Evolutionary conservation across 30 jellyfish, hydroid and myxozoan genomes (phyloP), one percentile per base, ranked within the genome.

Genomic region (Nemopilema nomurai): DNA sequence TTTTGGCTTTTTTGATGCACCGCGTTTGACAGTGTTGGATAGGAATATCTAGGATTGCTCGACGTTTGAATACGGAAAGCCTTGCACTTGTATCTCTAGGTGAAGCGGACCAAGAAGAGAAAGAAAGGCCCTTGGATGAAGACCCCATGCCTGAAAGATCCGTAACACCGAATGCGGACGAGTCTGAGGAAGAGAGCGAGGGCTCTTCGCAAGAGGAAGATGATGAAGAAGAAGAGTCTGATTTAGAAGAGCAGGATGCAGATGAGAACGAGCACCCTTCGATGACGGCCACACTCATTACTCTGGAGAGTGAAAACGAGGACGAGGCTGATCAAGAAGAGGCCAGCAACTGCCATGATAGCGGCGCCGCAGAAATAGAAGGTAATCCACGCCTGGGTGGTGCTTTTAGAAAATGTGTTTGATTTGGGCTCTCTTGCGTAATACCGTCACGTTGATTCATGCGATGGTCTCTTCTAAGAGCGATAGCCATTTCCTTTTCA

Each of bases 31-130:
- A n/a, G n/a, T n/a, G n/a, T n/a, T n/a, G n/a, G n/a, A n/a, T n/a
- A n/a, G n/a, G n/a, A n/a, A n/a, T n/a, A n/a, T n/a, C n/a, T n/a
- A n/a, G n/a, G n/a, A n/a, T n/a, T n/a, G n/a, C n/a, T n/a, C n/a
- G n/a, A n/a, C n/a, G 57, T 41, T 41, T 41, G 6, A 41, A 3
- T 41, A 13, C 13, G 57, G 13, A 41, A 6, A 3, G 71, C 6
- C 28, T 9, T 3, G 26, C 9, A 51, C 57, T 18, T 78, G 79
- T 30, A 28, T 80, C 18, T 21, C 49, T 0, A 85, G 95, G 95
- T n/a, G 95, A 86, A 41, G 89, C 95, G 16, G 95, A 86, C 62
- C 85, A 31, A 67, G 95, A 86, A 21, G 95, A 86, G 67, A 77
- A 86, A 24, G 95, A 86, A 17, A 74, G 16, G 77, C 67, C 87